Base-by-base conservation (phyloP, 2,113 vertebrate genomes). In the Channa maculata region DNA sequence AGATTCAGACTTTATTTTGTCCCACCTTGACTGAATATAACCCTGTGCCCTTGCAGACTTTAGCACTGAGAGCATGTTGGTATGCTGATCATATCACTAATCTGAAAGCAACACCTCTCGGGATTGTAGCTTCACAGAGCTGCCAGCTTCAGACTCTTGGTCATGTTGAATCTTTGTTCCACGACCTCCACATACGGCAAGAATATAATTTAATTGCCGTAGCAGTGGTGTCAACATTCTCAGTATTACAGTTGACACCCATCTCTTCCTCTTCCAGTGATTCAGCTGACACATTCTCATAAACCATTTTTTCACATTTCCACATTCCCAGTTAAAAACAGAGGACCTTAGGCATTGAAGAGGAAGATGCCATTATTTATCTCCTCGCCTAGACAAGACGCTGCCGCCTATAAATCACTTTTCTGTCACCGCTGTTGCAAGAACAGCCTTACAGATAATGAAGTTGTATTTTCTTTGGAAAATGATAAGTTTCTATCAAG, bases 241-340 rank as follows among this genome's bases (percentile, higher is more conserved):
- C 54, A 58, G 50, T 55, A 46, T 71, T 67, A 34, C 55, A 55
- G 37, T 8, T 80, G 82, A 58, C 65, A 73, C 53, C 49, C 46
- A 65, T 74, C 59, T 74, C 68, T 58, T 65, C 82, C 24, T 24
- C 24, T 33, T 34, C 33, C 5, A 15, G 48, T 74, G 69, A 80
- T 55, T 77, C 68, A 55, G 48, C 37, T 36, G 65, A 80, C 67
- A 65, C 44, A 11, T 72, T 68, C 52, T n/a, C 46, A 53, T 48
- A 48, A 67, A 71, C 71, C 57, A 57, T 59, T 57, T 15, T 45
- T 49, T 11, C 48, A 72, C 55, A 59, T 52, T 79, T 60, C 52
- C 46, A 76, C 66, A 39, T 34, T 37, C 33, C 51, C 34, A n/a
- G 49, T 0, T 3, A 10, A 14, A 2, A 50, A 39, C 44, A 53